Evolutionary conservation across 1,140 invertebrate genomes (phyloP).

Genomic region (Aphelenchoides besseyi): DNA sequence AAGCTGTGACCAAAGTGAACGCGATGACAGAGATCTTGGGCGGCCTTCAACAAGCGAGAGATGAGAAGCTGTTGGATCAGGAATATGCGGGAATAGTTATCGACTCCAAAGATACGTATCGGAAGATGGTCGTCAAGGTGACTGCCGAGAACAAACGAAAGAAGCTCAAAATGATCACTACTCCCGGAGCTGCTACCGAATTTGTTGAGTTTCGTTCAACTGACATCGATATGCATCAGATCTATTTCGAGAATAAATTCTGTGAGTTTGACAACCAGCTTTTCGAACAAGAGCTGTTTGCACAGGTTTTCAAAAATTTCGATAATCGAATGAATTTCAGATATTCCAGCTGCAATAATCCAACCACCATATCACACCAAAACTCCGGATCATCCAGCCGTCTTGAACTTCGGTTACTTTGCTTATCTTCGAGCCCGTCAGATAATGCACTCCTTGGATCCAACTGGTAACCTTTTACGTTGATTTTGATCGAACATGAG

Average conservation of each 20-base stretch:
- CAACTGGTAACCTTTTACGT: too few relatives aligned
- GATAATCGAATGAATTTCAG: background rate
- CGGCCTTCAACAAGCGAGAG: background rate
- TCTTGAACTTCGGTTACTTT: background rate
- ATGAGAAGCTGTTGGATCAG: constrained; percentile 1
- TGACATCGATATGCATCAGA: background rate
- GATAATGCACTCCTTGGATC: background rate
- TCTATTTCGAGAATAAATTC: background rate
- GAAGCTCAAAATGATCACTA: background rate
- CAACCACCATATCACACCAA: background rate
- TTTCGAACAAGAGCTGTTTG: background rate
- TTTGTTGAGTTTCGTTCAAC: background rate
- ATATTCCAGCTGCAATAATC: background rate
- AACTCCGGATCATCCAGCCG: background rate
- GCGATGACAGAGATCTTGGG: background rate
- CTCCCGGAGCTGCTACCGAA: background rate
- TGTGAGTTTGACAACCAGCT: background rate
- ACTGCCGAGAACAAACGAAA: background rate
- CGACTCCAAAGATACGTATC: background rate
- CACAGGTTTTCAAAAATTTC: background rate
- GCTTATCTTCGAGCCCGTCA: background rate
- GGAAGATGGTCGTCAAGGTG: background rate
- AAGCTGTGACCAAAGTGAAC: background rate
- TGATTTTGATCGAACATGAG: too few relatives aligned
- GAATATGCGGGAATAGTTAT: background rate